These are phyloP conservation scores for Trypoxylon attenuatum DNA, from an alignment of 2,888 invertebrate species.

Conservation along the genomic window DNA sequence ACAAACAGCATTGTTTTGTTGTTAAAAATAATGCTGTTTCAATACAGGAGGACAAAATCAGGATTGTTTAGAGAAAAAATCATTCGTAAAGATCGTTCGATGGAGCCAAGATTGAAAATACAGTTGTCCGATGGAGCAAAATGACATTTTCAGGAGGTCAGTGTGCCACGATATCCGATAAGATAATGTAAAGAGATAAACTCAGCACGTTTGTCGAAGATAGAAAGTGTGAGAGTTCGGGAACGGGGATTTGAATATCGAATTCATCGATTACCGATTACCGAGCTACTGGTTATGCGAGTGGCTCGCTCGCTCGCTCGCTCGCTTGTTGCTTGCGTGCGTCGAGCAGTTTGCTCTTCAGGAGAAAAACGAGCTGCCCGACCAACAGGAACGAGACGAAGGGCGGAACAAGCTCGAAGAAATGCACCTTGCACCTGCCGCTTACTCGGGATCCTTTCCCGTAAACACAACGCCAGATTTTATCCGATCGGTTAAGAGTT, in stretches of 20 bases:
- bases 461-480: constrained; percentile 26
- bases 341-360: constrained; percentile 23
- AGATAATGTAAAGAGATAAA: constrained; percentile 23
- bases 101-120: no score
- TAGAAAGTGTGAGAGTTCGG: constrained; percentile 23
- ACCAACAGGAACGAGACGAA: constrained; percentile 17
- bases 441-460: constrained; percentile 32
- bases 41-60: no score
- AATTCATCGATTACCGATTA: constrained; percentile 49
- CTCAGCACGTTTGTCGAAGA: constrained; percentile 19
- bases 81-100: no score
- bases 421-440: constrained; percentile 49
- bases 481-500: constrained; percentile 29
- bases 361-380: constrained; percentile 42
- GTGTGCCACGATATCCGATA: constrained; percentile 31
- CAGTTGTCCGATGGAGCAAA: no score
- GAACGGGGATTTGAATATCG: constrained; percentile 41
- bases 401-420: constrained; percentile 29
- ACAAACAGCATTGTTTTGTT: no score
- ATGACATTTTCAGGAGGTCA: constrained; percentile 8
- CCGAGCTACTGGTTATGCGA: constrained; percentile 42
- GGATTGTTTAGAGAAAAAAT: neutral
- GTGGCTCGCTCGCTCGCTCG: no score
- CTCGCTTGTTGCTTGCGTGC: constrained; percentile 30
- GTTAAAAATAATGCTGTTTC: no score